These are phyloP conservation scores for Taxidea taxus DNA, from an alignment of 2,113 vertebrate genomes.

Conservation along the genomic window DNA sequence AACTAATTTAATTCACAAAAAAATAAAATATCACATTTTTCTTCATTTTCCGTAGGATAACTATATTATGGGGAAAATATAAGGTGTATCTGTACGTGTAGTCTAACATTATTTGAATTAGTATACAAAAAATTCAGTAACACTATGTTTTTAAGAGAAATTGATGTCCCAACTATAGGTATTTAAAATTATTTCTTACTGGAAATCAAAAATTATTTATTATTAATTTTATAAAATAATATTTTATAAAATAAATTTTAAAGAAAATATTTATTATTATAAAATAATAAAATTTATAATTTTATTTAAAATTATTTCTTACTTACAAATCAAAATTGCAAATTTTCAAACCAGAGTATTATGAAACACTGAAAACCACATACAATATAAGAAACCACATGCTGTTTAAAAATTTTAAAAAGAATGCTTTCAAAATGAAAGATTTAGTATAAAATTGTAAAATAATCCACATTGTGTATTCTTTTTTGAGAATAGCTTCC, in stretches of 20 bases:
- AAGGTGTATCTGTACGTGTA: neutral
- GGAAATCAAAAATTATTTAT: too few species aligned
- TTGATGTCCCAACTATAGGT: neutral
- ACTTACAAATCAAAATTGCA: neutral
- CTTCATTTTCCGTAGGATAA: neutral
- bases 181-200: neutral
- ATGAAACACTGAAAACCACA: neutral
- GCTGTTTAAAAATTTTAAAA: neutral
- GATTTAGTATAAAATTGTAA: neutral
- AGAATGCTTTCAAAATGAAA: neutral
- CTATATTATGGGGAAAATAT: neutral
- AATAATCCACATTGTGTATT: neutral
- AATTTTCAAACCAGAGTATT: neutral
- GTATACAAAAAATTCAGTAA: neutral
- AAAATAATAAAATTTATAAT: too few species aligned
- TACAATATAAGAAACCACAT: neutral
- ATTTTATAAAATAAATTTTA: too few species aligned
- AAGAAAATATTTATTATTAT: too few species aligned
- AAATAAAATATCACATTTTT: neutral
- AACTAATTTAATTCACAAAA: neutral
- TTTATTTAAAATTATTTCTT: neutral
- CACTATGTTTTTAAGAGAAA: neutral
- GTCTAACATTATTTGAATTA: neutral
- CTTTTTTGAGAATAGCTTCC: neutral
- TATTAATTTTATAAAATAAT: too few species aligned